Conservation (phyloP, 2,888 invertebrate species). For the Dioctria rufipes region DNA sequence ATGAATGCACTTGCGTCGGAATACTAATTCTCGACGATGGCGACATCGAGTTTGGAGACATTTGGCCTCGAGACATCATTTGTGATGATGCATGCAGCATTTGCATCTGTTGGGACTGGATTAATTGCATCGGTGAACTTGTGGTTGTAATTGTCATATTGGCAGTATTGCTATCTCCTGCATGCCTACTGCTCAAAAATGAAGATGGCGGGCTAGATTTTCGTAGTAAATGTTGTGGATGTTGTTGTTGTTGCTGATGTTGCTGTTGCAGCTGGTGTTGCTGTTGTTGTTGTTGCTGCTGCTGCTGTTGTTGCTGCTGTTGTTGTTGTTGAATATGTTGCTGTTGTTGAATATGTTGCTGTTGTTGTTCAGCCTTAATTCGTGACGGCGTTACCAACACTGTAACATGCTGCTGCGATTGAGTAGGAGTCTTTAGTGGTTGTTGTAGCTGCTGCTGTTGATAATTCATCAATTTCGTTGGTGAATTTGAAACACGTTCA, state of each 20-base stretch:
- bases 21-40: constrained; percentile 64
- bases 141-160: constrained; percentile 60
- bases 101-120: constrained; percentile 70
- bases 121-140: constrained; percentile 67
- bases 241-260: constrained; percentile 68
- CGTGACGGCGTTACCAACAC: constrained; percentile 74
- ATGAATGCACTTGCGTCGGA: constrained; percentile 59
- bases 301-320: constrained; percentile 65
- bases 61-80: constrained; percentile 65
- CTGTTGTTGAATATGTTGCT: constrained; percentile 61
- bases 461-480: constrained; percentile 68
- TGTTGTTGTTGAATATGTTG: constrained; percentile 63
- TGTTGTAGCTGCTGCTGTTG: constrained; percentile 64
- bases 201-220: constrained; percentile 61
- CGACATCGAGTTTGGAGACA: constrained; percentile 66
- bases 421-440: constrained; percentile 63
- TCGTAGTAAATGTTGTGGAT: constrained; percentile 61
- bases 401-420: constrained; percentile 70
- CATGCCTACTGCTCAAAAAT: constrained; percentile 59
- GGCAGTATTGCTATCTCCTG: constrained; percentile 62
- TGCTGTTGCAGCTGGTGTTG: constrained; percentile 69
- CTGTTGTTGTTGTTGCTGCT: constrained; percentile 65
- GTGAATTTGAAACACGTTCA: constrained; percentile 69
- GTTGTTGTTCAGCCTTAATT: constrained; percentile 69
- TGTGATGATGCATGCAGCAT: constrained; percentile 65